Base-by-base conservation (phyloP, 2,888 invertebrate genomes). In the Drosophila meridiana region DNA sequence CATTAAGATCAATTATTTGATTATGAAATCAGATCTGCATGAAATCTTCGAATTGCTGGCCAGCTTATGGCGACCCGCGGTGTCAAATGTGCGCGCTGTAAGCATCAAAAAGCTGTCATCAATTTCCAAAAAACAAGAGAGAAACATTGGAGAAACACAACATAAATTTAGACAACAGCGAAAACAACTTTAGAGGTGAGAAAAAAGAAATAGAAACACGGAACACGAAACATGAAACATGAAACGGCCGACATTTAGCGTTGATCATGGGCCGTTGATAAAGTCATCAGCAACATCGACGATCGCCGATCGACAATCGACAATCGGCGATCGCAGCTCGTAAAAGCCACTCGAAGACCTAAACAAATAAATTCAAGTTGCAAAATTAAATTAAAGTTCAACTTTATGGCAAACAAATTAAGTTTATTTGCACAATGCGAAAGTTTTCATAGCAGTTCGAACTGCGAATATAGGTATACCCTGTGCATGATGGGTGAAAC, bases 1-100 rank as follows among this genome's bases (percentile, higher is more conserved):
- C 80, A 84, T 92, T 92, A 92, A 92, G 92, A 92, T 92, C 91
- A 91, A 92, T 92, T 92, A 92, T 92, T 91, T 92, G 92, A 92
- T 92, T 92, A 89, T 83, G 90, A 90, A 92, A 90, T 82, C 82
- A 89, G 91, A 90, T 91, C 91, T 86, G 89, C 91, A 89, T 91
- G 76, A 87, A 90, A 91, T 91, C 87, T 82, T 76, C 73, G 77
- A 84, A 89, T 84, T 79, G 80, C 73, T 85, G 86, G 62, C 73
- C 82, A 65, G 81, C 85, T 84, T 80, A 83, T 53, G 64, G 59
- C 72, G 83, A 81, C 73, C 82, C 64, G 65, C 65, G 57, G 76
- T 87, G 84, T 74, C 84, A 87, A 69, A 68, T 74, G 69, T 61
- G 67, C 59, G 58, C 63, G 66, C 78, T 89, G 84, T 83, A 83